Evolutionary conservation across 2,797 vertebrate species (phyloP).

Genomic region (Halcyon chelicuti): DNA sequence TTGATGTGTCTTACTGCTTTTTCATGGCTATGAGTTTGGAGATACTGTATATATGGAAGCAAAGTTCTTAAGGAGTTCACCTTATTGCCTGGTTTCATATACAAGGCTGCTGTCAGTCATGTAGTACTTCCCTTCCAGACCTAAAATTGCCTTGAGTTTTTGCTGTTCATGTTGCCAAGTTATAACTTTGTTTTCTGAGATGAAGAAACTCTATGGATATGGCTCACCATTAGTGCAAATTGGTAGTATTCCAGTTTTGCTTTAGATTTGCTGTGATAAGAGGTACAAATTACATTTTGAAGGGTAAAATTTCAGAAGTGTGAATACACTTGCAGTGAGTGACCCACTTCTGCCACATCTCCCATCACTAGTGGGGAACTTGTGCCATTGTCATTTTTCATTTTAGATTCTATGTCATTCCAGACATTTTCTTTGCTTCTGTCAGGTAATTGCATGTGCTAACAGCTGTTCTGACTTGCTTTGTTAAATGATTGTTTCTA

Average conservation of each 20-base stretch:
- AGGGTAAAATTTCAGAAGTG: background rate
- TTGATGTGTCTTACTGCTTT: background rate
- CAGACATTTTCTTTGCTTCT: background rate
- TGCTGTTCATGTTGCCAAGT: background rate
- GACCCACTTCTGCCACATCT: background rate
- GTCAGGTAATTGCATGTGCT: background rate
- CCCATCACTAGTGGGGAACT: background rate
- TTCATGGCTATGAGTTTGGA: background rate
- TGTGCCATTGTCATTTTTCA: background rate
- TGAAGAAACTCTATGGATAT: background rate
- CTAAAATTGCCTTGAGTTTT: background rate
- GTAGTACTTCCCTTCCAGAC: background rate
- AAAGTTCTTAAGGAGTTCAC: background rate
- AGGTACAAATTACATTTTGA: background rate
- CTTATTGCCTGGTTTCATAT: background rate
- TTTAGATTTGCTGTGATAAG: background rate
- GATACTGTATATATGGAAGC: background rate
- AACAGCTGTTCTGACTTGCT: constrained; percentile 28
- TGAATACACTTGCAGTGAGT: background rate
- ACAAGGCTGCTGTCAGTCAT: background rate
- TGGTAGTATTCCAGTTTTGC: background rate
- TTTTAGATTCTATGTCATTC: background rate
- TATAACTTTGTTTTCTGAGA: background rate
- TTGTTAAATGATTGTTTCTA: constrained; percentile 42
- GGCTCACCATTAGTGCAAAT: background rate